A percentile compares a stretch with the other conserved stretches of the same genome.
Evolutionary conservation across 2,113 vertebrate species (phyloP).

Genomic region (Calonectris borealis): DNA sequence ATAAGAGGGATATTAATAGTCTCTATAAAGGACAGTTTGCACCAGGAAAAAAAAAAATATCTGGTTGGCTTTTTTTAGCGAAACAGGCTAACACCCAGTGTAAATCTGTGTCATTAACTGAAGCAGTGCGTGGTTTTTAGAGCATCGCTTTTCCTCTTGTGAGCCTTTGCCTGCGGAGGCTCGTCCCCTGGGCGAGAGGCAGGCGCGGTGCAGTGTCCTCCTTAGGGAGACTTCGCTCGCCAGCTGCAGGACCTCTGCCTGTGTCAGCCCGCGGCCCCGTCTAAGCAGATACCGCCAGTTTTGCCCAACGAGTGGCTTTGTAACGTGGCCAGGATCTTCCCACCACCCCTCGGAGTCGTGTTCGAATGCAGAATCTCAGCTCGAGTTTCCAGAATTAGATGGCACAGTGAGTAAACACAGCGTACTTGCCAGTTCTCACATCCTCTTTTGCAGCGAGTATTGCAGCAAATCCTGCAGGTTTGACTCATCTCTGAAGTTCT

Average conservation of each 20-base stretch:
- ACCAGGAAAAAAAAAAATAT: background rate
- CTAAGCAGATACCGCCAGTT: background rate
- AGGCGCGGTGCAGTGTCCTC: background rate
- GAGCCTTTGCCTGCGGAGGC: background rate
- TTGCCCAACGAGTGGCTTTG: slow-evolving; percentile 8
- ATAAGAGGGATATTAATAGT: slow-evolving; percentile 54
- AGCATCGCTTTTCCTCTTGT: background rate
- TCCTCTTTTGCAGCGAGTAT: slow-evolving; percentile 63
- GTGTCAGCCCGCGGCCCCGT: background rate
- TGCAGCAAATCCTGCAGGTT: slow-evolving; percentile 64
- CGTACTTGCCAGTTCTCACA: slow-evolving; percentile 62
- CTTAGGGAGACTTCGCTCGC: background rate
- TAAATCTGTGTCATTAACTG: slow-evolving; percentile 65
- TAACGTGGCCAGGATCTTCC: slow-evolving; percentile 21
- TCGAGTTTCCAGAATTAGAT: slow-evolving; percentile 47
- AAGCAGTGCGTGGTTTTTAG: slow-evolving; percentile 26
- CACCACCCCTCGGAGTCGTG: slow-evolving; percentile 35
- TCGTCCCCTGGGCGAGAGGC: background rate
- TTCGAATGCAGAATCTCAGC: slow-evolving; percentile 22
- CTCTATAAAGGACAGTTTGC: slow-evolving; percentile 59
- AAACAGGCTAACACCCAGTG: slow-evolving; percentile 51
- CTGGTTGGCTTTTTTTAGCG: slow-evolving; percentile 47
- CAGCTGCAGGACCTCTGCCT: background rate
- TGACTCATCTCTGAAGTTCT: slow-evolving; percentile 52
- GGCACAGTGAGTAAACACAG: slow-evolving; percentile 44